Evolutionary conservation across 2,888 invertebrate species (phyloP), one percentile per base, ranked within the genome.

Genomic region (Agrotis exclamationis): DNA sequence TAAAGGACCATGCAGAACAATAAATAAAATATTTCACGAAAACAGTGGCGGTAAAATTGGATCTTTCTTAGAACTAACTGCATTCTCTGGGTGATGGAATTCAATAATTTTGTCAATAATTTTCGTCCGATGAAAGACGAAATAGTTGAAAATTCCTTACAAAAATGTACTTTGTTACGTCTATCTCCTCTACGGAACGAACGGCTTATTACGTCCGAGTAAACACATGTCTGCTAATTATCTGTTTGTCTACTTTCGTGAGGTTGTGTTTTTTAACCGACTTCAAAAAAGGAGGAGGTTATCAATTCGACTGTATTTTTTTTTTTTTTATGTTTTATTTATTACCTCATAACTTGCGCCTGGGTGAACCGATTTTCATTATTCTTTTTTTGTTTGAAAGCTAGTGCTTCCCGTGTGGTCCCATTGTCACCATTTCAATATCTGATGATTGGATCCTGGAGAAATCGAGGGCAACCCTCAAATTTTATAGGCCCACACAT

Each of bases 71-170:
- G 88, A 83, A 88, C 85, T 87, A 88, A 88, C 84, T 85, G 76
- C 72, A 74, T 56, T 58, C 70, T 70, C 82, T 85, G 84, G 82
- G 79, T 85, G 80, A 81, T 79, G 87, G 90, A 91, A 92, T 92
- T 89, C 90, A 89, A 91, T 90, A 90, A 91, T 89, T 90, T 89
- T 89, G 89, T 87, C 91, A 88, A 89, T 88, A 90, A 88, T 87
- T 74, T 73, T 80, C 79, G 81, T 85, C 68, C 81, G 84, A 86
- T 86, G 80, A 83, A 85, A 82, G 74, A 67, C 59, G 64, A 79
- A 79, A 85, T 82, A 76, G 78, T 80, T 75, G 76, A 86, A 84
- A 84, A 75, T 85, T 77, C 53, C 66, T 70, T 77, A 80, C 68
- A 79, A 83, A 86, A 85, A 83, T 79, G 70, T 79, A 67, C 70